phyloP scores from a whole-genome alignment of 2,797 vertebrate species.

The Amblyopsis hoosieri region DNA sequence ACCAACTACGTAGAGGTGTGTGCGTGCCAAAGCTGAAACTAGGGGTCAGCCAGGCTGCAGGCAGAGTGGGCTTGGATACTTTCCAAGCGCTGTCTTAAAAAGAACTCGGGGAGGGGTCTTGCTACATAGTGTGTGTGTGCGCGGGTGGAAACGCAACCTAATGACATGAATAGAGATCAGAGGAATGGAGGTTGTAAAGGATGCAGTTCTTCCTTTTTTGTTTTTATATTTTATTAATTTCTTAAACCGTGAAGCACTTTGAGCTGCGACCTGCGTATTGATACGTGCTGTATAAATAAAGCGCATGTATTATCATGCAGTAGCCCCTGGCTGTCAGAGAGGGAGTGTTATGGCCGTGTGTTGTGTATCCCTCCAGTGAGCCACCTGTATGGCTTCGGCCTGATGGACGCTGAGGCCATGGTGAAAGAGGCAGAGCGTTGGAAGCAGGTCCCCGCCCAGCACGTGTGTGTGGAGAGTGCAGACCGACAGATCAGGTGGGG shows the following conservation, averaged over 20 bases:
- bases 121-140: not conserved
- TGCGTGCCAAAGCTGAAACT: constrained; percentile 44
- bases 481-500: constrained; percentile 95
- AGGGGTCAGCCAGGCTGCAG: constrained; percentile 63
- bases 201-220: no score
- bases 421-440: constrained; percentile 96
- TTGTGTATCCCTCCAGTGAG: constrained; percentile 82
- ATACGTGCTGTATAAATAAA: no score
- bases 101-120: constrained; percentile 18
- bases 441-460: constrained; percentile 94
- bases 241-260: no score
- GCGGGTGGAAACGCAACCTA: not conserved
- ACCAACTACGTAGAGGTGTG: not conserved
- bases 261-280: no score
- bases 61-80: constrained; percentile 65
- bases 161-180: constrained; percentile 11
- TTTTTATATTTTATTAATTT: no score
- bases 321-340: no score
- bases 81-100: constrained; percentile 60
- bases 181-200: constrained; percentile 47
- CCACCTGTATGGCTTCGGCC: constrained; percentile 96
- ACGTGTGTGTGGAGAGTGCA: constrained; percentile 94
- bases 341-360: not conserved
- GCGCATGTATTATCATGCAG: no score
- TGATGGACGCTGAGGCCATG: constrained; percentile 99